These are phyloP conservation scores for Lochmaea capreae DNA, from an alignment of 2,888 invertebrate species.

Conservation along the genomic window DNA sequence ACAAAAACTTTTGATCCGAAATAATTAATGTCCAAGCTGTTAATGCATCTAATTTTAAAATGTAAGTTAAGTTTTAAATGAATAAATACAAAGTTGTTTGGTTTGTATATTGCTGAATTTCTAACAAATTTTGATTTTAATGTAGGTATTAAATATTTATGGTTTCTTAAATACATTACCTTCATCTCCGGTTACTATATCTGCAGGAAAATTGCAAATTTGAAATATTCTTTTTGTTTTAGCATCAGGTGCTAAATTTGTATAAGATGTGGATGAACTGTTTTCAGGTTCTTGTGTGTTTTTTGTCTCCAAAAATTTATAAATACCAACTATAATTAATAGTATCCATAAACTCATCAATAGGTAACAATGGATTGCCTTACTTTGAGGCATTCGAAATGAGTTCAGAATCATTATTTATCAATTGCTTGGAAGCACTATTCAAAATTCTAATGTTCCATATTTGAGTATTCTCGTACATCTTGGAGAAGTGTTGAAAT, in stretches of 20 bases:
- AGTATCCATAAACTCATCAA: conserved; percentile 86
- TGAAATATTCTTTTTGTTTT: conserved; percentile 75
- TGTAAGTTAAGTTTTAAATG: too few species aligned
- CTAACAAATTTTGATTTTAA: neutral
- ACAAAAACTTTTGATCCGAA: neutral
- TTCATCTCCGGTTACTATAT: conserved; percentile 78
- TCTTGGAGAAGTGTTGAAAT: neutral
- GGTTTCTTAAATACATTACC: conserved; percentile 66
- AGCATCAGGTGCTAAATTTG: conserved; percentile 69
- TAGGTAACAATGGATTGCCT: conserved; percentile 85
- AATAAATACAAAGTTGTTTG: too few species aligned
- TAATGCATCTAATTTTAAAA: too few species aligned
- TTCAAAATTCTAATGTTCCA: neutral
- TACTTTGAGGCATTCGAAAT: conserved; percentile 74
- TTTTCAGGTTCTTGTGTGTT: conserved; percentile 54
- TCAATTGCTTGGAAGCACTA: neutral
- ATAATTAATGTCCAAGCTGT: neutral
- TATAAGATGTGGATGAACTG: conserved; percentile 56
- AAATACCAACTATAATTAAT: conserved; percentile 82
- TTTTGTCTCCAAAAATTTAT: conserved; percentile 72
- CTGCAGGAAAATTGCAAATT: conserved; percentile 80
- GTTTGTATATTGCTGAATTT: neutral
- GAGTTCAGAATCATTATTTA: conserved; percentile 64
- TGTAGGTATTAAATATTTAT: too few species aligned
- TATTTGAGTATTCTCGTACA: neutral